Evolutionary conservation across 2,888 invertebrate genomes (phyloP).

Genomic region (Parochlus steinenii): DNA sequence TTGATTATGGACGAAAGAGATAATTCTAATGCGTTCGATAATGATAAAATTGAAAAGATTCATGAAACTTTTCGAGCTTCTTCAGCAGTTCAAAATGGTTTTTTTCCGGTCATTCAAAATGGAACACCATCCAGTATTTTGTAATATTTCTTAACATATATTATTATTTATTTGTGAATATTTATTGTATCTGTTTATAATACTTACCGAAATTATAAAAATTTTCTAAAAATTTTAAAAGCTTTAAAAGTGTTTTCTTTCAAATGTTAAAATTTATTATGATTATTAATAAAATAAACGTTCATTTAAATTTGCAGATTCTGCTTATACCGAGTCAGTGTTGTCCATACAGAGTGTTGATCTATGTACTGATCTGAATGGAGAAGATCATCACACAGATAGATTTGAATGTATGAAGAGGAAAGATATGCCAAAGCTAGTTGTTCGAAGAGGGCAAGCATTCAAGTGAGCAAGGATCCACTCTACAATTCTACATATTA

Average conservation of each 20-base stretch:
- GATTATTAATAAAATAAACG: too few relatives aligned
- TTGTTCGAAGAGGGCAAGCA: constrained; percentile 68
- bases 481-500: constrained; percentile 15
- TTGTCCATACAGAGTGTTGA: constrained; percentile 56
- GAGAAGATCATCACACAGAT: constrained; percentile 57
- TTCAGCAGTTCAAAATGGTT: neutral
- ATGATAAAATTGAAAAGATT: constrained; percentile 2
- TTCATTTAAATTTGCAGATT: constrained; percentile 22
- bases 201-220: too few relatives aligned
- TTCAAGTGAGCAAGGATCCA: constrained; percentile 68
- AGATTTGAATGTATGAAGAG: constrained; percentile 59
- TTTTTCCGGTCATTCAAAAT: constrained; percentile 8
- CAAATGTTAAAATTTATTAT: too few relatives aligned
- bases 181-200: too few relatives aligned
- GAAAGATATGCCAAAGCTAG: constrained; percentile 40
- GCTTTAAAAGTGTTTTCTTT: too few relatives aligned
- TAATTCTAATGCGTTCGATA: too few relatives aligned
- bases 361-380: constrained; percentile 55
- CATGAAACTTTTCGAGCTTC: constrained; percentile 4
- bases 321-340: constrained; percentile 37
- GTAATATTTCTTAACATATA: too few relatives aligned
- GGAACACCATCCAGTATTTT: constrained; percentile 1
- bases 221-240: too few relatives aligned
- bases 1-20: constrained; percentile 5
- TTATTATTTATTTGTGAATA: too few relatives aligned